Base-by-base conservation (phyloP, 1,140 invertebrate genomes). In the Mya arenaria region DNA sequence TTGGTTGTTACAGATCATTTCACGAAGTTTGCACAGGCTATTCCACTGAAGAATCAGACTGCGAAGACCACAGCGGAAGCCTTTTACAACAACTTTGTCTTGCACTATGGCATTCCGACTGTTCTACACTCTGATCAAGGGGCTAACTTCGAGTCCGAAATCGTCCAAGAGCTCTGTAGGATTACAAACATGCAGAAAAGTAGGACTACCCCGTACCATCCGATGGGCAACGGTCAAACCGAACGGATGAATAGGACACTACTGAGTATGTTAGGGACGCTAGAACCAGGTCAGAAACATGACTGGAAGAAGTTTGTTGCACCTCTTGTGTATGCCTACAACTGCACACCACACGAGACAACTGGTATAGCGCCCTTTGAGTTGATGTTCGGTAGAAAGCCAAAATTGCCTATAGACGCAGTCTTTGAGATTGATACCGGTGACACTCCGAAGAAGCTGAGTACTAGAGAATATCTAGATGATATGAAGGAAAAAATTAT, bases 41-140 rank as follows among this genome's bases (percentile, higher is more conserved):
- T 84, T 10, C 39, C 83, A 4, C 73, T 60, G 25, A 84, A 71
- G 36, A 81, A 84, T n/a, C 77, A 81, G 41, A 81, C 77, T n/a
- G 83, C 77, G n/a, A 65, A 52, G 48, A 81, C 78, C 30, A 84
- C 83, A 2, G 68, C 83, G 41, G 68, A 82, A 36, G 62, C 28
- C 0, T 41, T 84, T 6, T 48, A 72, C 1, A 75, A 81, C n/a
- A 28, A 81, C 30, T 81, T 71, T 39, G n/a, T 82, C 1, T 5
- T 58, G 4, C 37, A 52, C 0, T 84, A 74, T 39, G 83, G 83
- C 56, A 19, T 74, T 4, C 77, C 78, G 0, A 34, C 37, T 1
- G 44, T 36, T 6, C 36, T 81, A 36, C 77, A 63, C 34, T 63
- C 75, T 23, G 82, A 84, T 39, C 75, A 84, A 62, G 75, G 77